Evolutionary conservation across 1,140 invertebrate genomes (phyloP), one percentile per base, ranked within the genome.

Genomic region (Hylaeus anthracinus): DNA sequence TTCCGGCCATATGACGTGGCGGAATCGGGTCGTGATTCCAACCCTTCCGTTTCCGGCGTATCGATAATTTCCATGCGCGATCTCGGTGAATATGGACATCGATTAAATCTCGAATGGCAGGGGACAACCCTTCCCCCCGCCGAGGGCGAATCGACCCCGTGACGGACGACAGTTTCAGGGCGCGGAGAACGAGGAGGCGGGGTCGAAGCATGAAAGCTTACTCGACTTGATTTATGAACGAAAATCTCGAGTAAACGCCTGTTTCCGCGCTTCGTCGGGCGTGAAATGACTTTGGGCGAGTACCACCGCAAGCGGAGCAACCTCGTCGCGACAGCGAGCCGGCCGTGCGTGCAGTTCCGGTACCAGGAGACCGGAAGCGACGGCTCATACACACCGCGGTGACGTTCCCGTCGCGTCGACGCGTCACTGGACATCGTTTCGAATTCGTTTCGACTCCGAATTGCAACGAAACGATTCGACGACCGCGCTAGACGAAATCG

Each of bases 221-320:
- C 48, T 51, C 6, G 51, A 67, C 64, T 73, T 84, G 86, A 90
- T 90, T 88, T 90, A 82, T 82, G 85, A 86, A 86, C 85, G 76
- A 86, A 88, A 90, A 89, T 90, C 89, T 89, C 87, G 86, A 87
- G 80, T 89, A 89, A 90, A 89, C 75, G 84, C 67, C 72, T 86
- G 88, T 90, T 91, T 90, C 86, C 85, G 86, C 86, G 90, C 90
- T 90, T 79, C 85, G 72, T 79, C 61, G 88, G 77, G 87, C 90
- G 88, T 91, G 90, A 91, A 91, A 91, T 91, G 82, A 86, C 87
- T 89, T 83, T 76, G 88, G 81, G 81, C 69, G 79, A 77, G 82
- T 83, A 83, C 69, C 79, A 53, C 79, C 81, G 78, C 79, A 58
- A 65, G 37, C 43, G 37, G 53, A 37, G 43, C 60, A 10, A 37